Base-by-base conservation (phyloP, 2,797 vertebrate genomes). In the Pitangus sulphuratus region DNA sequence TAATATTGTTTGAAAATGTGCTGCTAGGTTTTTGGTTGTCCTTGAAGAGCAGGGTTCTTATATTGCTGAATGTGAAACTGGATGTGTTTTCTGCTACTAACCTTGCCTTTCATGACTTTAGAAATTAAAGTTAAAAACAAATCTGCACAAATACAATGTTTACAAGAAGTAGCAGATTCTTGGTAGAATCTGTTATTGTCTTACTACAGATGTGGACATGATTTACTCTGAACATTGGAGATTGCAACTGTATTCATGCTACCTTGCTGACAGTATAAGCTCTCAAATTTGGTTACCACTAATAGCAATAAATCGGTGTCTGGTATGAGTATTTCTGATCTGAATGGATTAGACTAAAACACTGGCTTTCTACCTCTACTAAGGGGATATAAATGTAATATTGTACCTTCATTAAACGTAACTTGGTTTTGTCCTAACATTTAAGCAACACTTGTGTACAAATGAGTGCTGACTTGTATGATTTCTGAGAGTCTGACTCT, bases 111-210 rank as follows among this genome's bases (percentile, higher is more conserved):
- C 90, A 95, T 93, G 77, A 94, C 26, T 97, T 93, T 95, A 96
- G 96, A 79, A 97, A 97, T 97, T 95, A 94, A 96, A 97, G 90
- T 97, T 94, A 87, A 89, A 80, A 51, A 51, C 88, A 89, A 97
- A 96, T 96, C 97, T 98, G 98, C 98, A 98, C 97, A 98, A 97
- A 96, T 96, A 97, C 94, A 92, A 96, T 98, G 98, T 98, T 98
- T 98, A 98, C 98, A 98, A 95, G 96, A 97, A 97, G 95, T 85
- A 72, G 94, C 94, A 97, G 97, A 96, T 97, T 98, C 95, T 96
- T 96, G 89, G 68, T 93, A 95, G 97, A 96, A 97, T 97, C 97
- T 97, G 96, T 97, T 98, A 86, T 96, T 96, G 95, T 97, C 95
- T 97, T 97, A 97, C 91, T 95, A 95, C 89, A 95, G 96, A 92